Conservation (phyloP, 2,113 vertebrate genomes). For the Oenanthe melanoleuca region DNA sequence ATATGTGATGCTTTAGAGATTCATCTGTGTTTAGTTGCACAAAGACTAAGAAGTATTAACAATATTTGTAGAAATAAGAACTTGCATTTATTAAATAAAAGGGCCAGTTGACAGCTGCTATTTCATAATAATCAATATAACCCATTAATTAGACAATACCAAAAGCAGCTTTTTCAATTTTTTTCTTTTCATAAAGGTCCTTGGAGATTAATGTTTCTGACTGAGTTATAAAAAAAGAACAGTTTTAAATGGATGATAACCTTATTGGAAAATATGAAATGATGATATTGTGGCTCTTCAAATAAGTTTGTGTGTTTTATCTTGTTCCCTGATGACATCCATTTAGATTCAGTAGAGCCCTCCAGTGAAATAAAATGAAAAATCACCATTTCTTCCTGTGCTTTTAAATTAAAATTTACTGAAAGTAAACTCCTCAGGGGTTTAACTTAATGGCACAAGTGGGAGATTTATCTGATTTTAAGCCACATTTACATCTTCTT, state of each 20-base stretch:
- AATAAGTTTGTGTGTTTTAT: not conserved
- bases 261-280: not conserved
- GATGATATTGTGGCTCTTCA: not conserved
- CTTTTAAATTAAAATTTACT: conserved; percentile 47
- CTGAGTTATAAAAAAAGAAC: not conserved
- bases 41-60: not conserved
- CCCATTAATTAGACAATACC: not conserved
- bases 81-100: not conserved
- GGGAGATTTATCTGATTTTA: not conserved
- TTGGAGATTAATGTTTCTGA: not conserved
- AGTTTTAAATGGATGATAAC: not conserved
- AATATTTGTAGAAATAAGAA: not conserved
- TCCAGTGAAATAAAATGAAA: conserved; percentile 47
- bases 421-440: not conserved
- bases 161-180: not conserved
- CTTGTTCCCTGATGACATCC: conserved; percentile 1
- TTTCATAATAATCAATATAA: not conserved
- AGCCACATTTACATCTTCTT: not conserved
- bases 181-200: not conserved
- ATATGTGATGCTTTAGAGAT: not conserved
- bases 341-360: conserved; percentile 4
- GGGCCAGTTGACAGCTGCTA: not conserved
- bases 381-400: conserved; percentile 3
- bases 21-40: not conserved
- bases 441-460: not conserved